Evolutionary conservation across 2,888 invertebrate species (phyloP).

Genomic region (Chloroclysta siterata): DNA sequence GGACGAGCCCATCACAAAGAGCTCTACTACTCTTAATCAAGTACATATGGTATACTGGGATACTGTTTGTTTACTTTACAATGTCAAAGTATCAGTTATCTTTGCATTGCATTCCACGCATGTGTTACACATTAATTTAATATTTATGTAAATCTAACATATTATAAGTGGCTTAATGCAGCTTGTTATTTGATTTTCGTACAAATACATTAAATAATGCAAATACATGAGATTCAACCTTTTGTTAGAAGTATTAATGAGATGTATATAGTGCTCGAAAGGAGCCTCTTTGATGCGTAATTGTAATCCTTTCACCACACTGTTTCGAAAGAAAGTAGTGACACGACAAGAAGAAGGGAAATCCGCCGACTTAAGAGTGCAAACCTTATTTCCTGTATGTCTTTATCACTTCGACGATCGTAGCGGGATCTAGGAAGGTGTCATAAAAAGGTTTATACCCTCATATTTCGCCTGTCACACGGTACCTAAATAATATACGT

Average conservation of each 20-base stretch:
- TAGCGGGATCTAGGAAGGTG: slow-evolving; percentile 32
- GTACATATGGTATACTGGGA: too few species aligned
- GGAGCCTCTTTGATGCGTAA: too few species aligned
- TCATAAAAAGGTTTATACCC: slow-evolving; percentile 40
- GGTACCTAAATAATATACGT: slow-evolving; percentile 25
- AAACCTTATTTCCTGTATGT: slow-evolving; percentile 19
- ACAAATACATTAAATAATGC: too few species aligned
- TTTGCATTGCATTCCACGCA: slow-evolving; percentile 19
- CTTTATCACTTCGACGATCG: slow-evolving; percentile 24
- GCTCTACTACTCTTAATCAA: too few species aligned
- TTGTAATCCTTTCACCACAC: too few species aligned
- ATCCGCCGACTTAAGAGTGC: too few species aligned
- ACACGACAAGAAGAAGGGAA: too few species aligned
- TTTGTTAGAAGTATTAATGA: too few species aligned
- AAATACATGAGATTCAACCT: too few species aligned
- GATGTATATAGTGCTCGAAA: too few species aligned
- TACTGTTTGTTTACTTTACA: slow-evolving; percentile 23
- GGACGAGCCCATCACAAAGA: too few species aligned
- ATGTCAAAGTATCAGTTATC: slow-evolving; percentile 5
- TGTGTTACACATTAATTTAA: slow-evolving; percentile 16
- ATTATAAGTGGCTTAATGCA: slow-evolving; percentile 16
- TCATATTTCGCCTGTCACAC: slow-evolving; percentile 35
- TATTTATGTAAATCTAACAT: slow-evolving; percentile 17
- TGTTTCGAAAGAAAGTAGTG: too few species aligned
- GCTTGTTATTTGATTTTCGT: slow-evolving; percentile 13